Evolutionary conservation across 2,797 vertebrate species (phyloP).

Genomic region (Leptatherina wallacei): DNA sequence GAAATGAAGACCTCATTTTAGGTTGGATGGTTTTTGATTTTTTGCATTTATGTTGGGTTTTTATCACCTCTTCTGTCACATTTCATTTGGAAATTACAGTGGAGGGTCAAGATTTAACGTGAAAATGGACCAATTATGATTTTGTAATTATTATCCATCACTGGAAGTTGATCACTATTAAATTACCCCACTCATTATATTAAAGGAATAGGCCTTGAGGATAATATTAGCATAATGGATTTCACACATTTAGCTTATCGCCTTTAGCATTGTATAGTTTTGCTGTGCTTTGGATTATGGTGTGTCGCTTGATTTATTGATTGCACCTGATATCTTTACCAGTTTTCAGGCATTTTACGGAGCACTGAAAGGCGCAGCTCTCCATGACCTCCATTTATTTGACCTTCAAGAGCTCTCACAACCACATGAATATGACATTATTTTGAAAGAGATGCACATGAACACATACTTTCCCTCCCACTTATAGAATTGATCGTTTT

Average conservation of each 20-base stretch:
- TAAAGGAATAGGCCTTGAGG: constrained; percentile 33
- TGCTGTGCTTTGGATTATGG: constrained; percentile 26
- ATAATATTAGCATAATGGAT: constrained; percentile 30
- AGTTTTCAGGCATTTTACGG: neutral
- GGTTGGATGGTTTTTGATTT: neutral
- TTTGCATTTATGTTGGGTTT: constrained; percentile 8
- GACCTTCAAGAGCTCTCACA: neutral
- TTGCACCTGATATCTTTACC: constrained; percentile 12
- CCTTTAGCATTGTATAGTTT: constrained; percentile 29
- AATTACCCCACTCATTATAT: constrained; percentile 41
- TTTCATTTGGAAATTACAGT: constrained; percentile 15
- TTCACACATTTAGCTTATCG: constrained; percentile 19
- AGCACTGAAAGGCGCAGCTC: neutral
- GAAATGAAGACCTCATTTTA: constrained; percentile 9
- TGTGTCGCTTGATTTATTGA: constrained; percentile 17
- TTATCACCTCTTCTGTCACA: constrained; percentile 15
- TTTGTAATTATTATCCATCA: constrained; percentile 48
- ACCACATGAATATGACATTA: neutral
- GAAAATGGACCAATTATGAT: constrained; percentile 37
- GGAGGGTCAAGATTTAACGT: constrained; percentile 38
- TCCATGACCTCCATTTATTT: neutral
- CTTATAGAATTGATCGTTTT: neutral
- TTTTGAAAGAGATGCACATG: neutral
- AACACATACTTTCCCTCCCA: neutral
- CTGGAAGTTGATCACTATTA: constrained; percentile 47